Percentiles rank a stretch among this genome's conserved stretches.
Evolutionary conservation across 2,888 invertebrate species (phyloP).

Genomic region (Latrodectus elegans): DNA sequence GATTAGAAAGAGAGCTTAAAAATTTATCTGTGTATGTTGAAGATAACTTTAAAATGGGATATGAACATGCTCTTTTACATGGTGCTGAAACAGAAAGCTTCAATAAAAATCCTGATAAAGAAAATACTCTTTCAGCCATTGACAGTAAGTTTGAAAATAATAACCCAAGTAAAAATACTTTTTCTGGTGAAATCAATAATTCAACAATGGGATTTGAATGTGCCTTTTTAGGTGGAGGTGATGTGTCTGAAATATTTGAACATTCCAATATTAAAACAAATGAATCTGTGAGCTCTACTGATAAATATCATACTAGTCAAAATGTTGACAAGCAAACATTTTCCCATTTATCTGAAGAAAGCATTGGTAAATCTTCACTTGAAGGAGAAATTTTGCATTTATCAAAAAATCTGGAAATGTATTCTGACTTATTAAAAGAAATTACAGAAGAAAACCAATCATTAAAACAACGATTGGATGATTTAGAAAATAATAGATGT

Average conservation of each 20-base stretch:
- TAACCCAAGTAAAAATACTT: not conserved
- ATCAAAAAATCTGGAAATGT: not conserved
- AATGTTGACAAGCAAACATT: too few relatives aligned
- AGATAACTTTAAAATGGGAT: constrained; percentile 28
- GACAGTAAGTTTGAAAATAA: not conserved
- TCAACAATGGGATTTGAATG: constrained; percentile 29
- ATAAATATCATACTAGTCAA: not conserved
- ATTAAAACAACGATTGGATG: constrained; percentile 32
- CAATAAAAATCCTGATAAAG: not conserved
- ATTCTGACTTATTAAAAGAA: constrained; percentile 33
- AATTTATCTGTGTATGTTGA: constrained; percentile 1
- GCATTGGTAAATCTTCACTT: not conserved
- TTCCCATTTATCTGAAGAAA: not conserved
- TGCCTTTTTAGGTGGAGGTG: constrained; percentile 40
- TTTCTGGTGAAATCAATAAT: not conserved
- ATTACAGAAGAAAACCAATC: constrained; percentile 38
- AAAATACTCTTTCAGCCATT: not conserved
- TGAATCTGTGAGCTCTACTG: not conserved
- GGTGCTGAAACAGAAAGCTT: constrained; percentile 41
- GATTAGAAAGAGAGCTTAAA: constrained; percentile 39
- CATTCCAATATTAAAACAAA: not conserved
- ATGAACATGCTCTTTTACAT: constrained; percentile 51
- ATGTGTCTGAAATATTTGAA: constrained; percentile 11
- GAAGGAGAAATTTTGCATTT: constrained; percentile 12
- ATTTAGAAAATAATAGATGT: not conserved